phyloP scores from a whole-genome alignment of 92 coral and sea anemone species.

The Phenganax stokvisi region DNA sequence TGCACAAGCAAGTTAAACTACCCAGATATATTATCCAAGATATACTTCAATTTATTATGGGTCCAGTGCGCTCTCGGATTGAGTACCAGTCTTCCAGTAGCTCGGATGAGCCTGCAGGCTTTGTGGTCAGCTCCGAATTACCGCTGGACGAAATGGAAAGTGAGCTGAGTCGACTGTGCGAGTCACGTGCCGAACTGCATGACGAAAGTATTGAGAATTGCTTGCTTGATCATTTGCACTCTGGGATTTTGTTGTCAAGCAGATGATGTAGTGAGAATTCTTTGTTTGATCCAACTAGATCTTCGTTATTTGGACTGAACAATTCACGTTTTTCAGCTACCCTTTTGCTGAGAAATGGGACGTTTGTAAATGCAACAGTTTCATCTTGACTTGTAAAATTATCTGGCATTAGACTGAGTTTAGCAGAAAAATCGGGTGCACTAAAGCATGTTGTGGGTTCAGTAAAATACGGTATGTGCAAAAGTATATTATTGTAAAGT shows the following conservation, averaged over 20 bases:
- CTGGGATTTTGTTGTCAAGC: conserved; percentile 25
- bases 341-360: too few relatives aligned
- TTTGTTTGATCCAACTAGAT: neutral
- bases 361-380: too few relatives aligned
- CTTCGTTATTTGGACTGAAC: too few relatives aligned
- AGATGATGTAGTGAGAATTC: neutral
- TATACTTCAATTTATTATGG: conserved; percentile 88
- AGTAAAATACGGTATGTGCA: too few relatives aligned
- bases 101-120: conserved; percentile 47
- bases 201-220: conserved; percentile 31
- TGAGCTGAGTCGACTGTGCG: conserved; percentile 33
- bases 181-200: conserved; percentile 32
- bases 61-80: conserved; percentile 81
- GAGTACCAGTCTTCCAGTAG: conserved; percentile 65
- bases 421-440: too few relatives aligned
- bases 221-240: conserved; percentile 23
- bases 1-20: conserved; percentile 91
- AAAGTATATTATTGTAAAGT: neutral
- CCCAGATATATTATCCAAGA: conserved; percentile 93
- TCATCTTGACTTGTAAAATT: too few relatives aligned
- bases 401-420: too few relatives aligned
- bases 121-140: conserved; percentile 37
- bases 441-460: too few relatives aligned
- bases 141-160: conserved; percentile 41
- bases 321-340: too few relatives aligned